These are phyloP conservation scores for Calameuta pallipes DNA, from an alignment of 2,888 invertebrate species.

Conservation along the genomic window DNA sequence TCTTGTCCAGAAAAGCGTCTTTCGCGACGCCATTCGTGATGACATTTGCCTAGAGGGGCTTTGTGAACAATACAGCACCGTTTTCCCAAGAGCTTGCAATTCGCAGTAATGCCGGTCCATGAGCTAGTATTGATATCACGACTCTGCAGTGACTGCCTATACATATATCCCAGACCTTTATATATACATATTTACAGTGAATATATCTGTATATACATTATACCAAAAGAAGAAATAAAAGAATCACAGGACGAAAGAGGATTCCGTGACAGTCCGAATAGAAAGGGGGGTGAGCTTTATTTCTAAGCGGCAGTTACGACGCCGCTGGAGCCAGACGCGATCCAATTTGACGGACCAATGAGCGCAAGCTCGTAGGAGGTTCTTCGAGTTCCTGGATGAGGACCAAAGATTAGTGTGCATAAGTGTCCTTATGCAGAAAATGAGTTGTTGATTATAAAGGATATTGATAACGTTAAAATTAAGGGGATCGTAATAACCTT, in stretches of 20 bases:
- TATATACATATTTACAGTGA: too few relatives aligned
- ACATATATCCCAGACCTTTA: too few relatives aligned
- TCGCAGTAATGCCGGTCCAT: neutral
- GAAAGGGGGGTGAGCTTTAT: neutral
- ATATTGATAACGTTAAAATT: too few relatives aligned
- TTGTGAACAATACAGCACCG: constrained; percentile 19
- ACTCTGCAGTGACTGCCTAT: too few relatives aligned
- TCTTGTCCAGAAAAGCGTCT: too few relatives aligned
- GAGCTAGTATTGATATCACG: too few relatives aligned
- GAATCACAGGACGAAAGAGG: neutral
- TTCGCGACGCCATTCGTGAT: constrained; percentile 7
- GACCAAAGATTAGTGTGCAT: too few relatives aligned
- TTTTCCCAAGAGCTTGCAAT: constrained; percentile 17
- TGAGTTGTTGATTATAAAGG: too few relatives aligned
- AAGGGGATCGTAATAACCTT: too few relatives aligned
- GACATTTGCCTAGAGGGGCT: constrained; percentile 18
- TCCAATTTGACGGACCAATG: constrained; percentile 3
- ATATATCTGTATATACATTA: neutral
- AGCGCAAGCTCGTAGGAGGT: too few relatives aligned
- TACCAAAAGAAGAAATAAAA: neutral
- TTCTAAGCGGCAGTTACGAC: neutral
- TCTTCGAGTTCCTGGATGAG: too few relatives aligned
- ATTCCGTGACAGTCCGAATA: neutral
- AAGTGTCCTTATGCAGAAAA: too few relatives aligned
- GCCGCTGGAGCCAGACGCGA: neutral